Base-by-base conservation (phyloP, 1,140 invertebrate genomes). In the Papilio glaucus region DNA sequence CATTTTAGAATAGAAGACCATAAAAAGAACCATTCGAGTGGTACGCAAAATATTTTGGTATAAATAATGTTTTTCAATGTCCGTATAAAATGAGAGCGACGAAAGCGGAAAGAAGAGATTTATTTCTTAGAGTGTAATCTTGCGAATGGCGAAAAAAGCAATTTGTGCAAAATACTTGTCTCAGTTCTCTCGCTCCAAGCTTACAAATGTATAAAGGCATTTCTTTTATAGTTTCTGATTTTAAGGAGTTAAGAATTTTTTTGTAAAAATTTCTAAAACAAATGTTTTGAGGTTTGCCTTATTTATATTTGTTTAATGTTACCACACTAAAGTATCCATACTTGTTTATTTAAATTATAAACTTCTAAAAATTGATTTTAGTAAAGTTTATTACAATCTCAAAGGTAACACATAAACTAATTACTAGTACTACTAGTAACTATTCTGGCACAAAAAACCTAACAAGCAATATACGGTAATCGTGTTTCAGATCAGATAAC, bases 31-130 rank as follows among this genome's bases (percentile, higher is more conserved):
- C 9, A 62, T 62, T 62, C 29, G 7, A 38, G 45, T 49, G 45
- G 13, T 49, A 69, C 42, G 42, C 24, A 53, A 69, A 69, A 53
- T 69, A 69, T 49, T 69, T 69, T 37, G 67, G 26, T 69, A 69
- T 69, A 69, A 69, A 69, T 69, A 69, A 69, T 53, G 67, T 37
- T 53, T 69, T 69, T 69, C 67, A 69, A 69, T 69, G 67, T 69
- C 45, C 67, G 67, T 69, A 69, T 42, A 69, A 69, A 69, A 69
- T 69, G 67, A 69, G 45, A 69, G 67, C 67, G 67, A 69, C 67
- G 67, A 69, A 69, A 69, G 67, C 67, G 67, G 67, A 69, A 69
- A 69, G 67, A 69, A 69, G 67, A 69, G 67, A 69, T 69, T 69
- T 69, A 69, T 69, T 69, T 69, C 67, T 69, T 53, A 69, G 67